Conservation (phyloP, 2,797 vertebrate genomes). For the Morus bassanus region DNA sequence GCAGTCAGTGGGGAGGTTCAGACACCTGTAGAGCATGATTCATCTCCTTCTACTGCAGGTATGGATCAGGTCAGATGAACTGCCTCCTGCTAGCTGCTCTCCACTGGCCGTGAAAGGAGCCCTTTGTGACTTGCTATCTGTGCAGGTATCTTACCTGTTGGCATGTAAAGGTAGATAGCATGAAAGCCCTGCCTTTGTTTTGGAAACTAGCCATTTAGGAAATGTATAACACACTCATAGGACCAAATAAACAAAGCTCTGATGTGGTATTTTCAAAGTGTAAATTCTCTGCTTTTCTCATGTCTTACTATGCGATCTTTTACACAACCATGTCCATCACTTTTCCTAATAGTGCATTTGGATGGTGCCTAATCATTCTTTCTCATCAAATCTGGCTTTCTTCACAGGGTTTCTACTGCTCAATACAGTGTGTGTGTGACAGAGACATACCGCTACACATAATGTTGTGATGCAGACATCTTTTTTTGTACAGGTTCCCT, state of each 20-base stretch:
- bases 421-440: background rate
- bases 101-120: background rate
- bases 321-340: background rate
- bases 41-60: background rate
- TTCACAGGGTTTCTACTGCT: background rate
- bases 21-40: background rate
- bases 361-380: background rate
- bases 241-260: background rate
- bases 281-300: background rate
- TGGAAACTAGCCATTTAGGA: background rate
- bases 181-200: background rate
- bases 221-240: background rate
- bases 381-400: background rate
- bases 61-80: background rate
- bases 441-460: fast-evolving
- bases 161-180: background rate
- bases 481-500: background rate
- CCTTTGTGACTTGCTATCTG: background rate
- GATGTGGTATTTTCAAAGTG: background rate
- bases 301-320: background rate
- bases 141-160: background rate
- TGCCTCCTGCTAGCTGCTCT: background rate
- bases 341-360: background rate
- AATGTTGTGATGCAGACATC: background rate
- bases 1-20: background rate